Evolutionary conservation across 1,140 invertebrate genomes (phyloP), one percentile per base, ranked within the genome.

Genomic region (Hypothenemus hampei): DNA sequence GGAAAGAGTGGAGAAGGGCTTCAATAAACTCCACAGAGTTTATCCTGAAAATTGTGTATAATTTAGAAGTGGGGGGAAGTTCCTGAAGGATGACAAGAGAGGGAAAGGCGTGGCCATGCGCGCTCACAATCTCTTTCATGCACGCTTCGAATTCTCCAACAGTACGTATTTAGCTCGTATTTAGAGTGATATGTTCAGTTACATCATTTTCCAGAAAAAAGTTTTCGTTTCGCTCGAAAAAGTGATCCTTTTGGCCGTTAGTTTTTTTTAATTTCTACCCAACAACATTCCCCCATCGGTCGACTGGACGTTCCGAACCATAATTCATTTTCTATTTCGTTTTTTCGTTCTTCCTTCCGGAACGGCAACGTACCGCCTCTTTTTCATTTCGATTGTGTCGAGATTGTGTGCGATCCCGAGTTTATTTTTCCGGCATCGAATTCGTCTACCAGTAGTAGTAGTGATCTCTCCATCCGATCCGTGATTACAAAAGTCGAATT

Each of bases 131-230:
- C 41, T 41, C 41, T 45, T 31, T 31, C 20, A 37, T 24, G 43
- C 63, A 49, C 57, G 47, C 55, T 44, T 37, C 43, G 37, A 52
- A 54, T 54, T 35, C 29, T 51, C 60, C 62, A 60, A 59, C 67
- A 71, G 69, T 71, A 69, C 67, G 69, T 63, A 70, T 69, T 68
- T 69, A 71, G 67, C 68, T 69, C 65, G 68, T 65, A 69, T 70
- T 67, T 68, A 66, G 68, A 68, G 68, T 70, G 69, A 71, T 70
- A 70, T 70, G 67, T 70, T 70, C 66, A 66, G 67, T 71, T 71
- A 71, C 68, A 66, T 70, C 67, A 70, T 71, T 70, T 69, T 67
- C 62, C 60, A 56, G 65, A 69, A 68, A 69, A 71, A 63, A 60
- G 64, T 66, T 69, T 69, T 69, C 60, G 63, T 69, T 69, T 69